Percentiles rank a stretch among this genome's conserved stretches.
phyloP scores from a whole-genome alignment of 1,140 invertebrate genomes.

The Drosophila subobscura region DNA sequence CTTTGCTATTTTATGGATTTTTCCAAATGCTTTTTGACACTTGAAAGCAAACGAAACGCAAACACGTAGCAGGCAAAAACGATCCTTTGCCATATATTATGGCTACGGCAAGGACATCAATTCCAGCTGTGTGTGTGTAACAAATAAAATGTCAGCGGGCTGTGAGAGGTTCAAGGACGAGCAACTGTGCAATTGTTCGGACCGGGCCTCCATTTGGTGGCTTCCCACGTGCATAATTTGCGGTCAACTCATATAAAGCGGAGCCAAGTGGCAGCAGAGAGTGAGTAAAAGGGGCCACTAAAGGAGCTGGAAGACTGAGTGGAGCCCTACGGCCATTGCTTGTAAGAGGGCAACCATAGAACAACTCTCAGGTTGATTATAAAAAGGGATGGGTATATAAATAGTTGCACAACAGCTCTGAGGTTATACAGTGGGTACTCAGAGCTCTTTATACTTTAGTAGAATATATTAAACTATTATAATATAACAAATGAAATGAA shows the following conservation, averaged over 20 bases:
- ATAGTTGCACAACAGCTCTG: no score
- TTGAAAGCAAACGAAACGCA: slow-evolving; percentile 40
- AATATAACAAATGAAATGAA: no score
- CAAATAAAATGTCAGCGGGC: slow-evolving; percentile 61
- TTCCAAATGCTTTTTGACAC: slow-evolving; percentile 22
- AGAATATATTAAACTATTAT: no score
- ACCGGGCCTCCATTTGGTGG: slow-evolving; percentile 17
- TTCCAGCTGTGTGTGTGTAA: slow-evolving; percentile 45
- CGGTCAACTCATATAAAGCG: slow-evolving; percentile 58
- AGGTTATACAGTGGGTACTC: no score
- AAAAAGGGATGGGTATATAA: no score
- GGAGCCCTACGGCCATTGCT: slow-evolving; percentile 16
- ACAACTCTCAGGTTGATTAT: slow-evolving; percentile 34
- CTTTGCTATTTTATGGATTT: background rate
- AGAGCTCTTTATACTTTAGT: no score
- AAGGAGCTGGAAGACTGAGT: slow-evolving; percentile 42
- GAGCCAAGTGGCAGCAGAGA: slow-evolving; percentile 8
- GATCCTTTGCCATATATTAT: slow-evolving; percentile 29
- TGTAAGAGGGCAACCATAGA: slow-evolving; percentile 5
- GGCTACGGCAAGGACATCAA: slow-evolving; percentile 55
- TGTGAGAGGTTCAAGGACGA: slow-evolving; percentile 65
- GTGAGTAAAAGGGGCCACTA: slow-evolving; percentile 38
- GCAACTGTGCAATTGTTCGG: slow-evolving; percentile 52
- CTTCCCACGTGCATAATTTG: slow-evolving; percentile 74
- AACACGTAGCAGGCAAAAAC: slow-evolving; percentile 33